Percentiles rank a stretch among this genome's conserved stretches.
phyloP scores from a whole-genome alignment of 1,140 invertebrate species.

The Drosophila tropicalis region DNA sequence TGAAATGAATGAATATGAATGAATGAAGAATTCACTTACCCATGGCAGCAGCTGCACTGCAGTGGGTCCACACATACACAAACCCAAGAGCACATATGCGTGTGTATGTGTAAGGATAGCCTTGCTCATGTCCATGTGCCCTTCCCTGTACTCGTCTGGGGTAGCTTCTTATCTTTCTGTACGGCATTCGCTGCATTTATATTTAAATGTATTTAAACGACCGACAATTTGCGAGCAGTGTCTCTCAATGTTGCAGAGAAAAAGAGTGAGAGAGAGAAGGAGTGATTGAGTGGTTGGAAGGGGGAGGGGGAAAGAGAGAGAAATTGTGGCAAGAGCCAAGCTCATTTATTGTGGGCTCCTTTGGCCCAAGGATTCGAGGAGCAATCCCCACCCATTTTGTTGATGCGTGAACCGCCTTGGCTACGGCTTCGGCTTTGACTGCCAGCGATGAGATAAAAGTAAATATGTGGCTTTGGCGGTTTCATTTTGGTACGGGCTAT shows the following conservation, averaged over 20 bases:
- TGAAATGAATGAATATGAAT: slow-evolving; percentile 71
- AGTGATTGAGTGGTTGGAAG: not conserved
- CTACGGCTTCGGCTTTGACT: slow-evolving; percentile 59
- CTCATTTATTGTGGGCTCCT: slow-evolving; percentile 62
- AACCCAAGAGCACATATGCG: not conserved
- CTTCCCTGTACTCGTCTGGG: slow-evolving; percentile 36
- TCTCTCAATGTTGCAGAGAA: slow-evolving; percentile 45
- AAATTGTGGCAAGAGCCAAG: not conserved
- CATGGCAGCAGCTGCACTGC: slow-evolving; percentile 25
- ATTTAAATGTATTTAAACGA: slow-evolving; percentile 82
- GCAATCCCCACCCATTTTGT: slow-evolving; percentile 53
- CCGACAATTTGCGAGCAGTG: slow-evolving; percentile 79
- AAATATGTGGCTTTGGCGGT: slow-evolving; percentile 76
- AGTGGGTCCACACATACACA: slow-evolving; percentile 23
- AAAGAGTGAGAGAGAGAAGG: not conserved
- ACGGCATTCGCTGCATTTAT: slow-evolving; percentile 63
- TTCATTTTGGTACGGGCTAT: slow-evolving; percentile 43
- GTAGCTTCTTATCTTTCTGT: slow-evolving; percentile 61
- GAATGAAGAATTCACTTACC: slow-evolving; percentile 74
- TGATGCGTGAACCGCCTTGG: slow-evolving; percentile 56
- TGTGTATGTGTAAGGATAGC: not conserved
- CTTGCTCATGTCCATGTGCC: slow-evolving; percentile 39
- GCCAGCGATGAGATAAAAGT: slow-evolving; percentile 71
- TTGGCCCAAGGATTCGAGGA: slow-evolving; percentile 30
- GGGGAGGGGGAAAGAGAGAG: not conserved